Evolutionary conservation across 2,888 invertebrate genomes (phyloP).

Genomic region (Bombylius discolor): DNA sequence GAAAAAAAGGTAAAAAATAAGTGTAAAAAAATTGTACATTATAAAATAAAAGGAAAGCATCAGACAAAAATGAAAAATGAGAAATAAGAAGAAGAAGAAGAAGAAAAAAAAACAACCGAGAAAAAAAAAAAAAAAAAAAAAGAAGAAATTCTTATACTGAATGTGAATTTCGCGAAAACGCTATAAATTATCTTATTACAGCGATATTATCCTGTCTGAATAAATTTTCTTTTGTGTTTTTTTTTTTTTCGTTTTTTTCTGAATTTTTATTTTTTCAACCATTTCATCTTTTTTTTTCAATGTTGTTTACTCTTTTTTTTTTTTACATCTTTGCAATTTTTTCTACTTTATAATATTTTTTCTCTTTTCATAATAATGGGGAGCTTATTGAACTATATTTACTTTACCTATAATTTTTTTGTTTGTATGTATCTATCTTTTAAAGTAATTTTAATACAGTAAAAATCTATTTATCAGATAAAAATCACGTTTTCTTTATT

Average conservation of each 20-base stretch:
- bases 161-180: constrained; percentile 12
- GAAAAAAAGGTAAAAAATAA: background rate
- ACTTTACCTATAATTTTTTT: too few relatives aligned
- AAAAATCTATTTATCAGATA: too few relatives aligned
- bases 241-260: background rate
- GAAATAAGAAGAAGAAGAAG: background rate
- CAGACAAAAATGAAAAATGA: background rate
- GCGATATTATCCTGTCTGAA: constrained; percentile 13
- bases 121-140: background rate
- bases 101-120: background rate
- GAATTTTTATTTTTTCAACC: background rate
- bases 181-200: constrained; percentile 13
- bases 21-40: background rate
- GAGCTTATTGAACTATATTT: too few relatives aligned
- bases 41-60: background rate
- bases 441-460: too few relatives aligned
- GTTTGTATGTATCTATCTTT: too few relatives aligned
- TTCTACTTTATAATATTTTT: too few relatives aligned
- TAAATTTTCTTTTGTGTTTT: constrained; percentile 3
- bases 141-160: constrained; percentile 5
- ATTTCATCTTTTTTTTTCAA: too few relatives aligned
- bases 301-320: too few relatives aligned
- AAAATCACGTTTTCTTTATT: too few relatives aligned
- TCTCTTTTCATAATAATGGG: too few relatives aligned
- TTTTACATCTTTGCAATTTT: too few relatives aligned